A percentile compares a stretch with the other conserved stretches of the same genome.
Evolutionary conservation across 1,140 invertebrate genomes (phyloP).

Genomic region (Ostrea denselamellosa): DNA sequence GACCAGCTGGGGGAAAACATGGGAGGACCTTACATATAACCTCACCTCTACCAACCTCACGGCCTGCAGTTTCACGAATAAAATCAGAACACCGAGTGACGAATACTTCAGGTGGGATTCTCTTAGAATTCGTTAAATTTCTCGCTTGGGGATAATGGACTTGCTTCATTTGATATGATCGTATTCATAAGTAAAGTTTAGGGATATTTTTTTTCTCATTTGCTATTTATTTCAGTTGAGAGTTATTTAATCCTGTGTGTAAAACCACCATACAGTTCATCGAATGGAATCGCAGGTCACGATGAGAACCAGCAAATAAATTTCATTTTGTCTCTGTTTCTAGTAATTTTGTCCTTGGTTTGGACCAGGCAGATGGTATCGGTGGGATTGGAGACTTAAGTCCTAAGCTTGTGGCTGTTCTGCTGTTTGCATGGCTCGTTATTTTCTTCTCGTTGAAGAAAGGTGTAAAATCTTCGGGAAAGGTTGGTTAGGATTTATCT

Average conservation of each 20-base stretch:
- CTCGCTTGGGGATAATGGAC: neutral
- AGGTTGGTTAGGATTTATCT: conserved; percentile 62
- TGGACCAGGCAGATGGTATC: conserved; percentile 83
- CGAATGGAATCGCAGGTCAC: neutral
- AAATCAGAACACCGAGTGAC: conserved; percentile 51
- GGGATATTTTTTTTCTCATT: neutral
- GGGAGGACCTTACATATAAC: conserved; percentile 48
- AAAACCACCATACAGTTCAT: neutral
- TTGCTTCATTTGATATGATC: too few relatives aligned
- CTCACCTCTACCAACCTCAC: conserved; percentile 49
- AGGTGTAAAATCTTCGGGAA: conserved; percentile 78
- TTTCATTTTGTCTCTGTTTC: conserved; percentile 44
- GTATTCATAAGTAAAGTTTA: too few relatives aligned
- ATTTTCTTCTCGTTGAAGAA: conserved; percentile 77
- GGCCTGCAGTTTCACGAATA: conserved; percentile 43
- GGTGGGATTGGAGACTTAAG: conserved; percentile 70
- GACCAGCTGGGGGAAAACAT: neutral
- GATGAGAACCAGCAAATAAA: neutral
- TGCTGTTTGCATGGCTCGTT: conserved; percentile 67
- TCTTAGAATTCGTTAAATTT: neutral
- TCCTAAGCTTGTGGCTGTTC: conserved; percentile 71
- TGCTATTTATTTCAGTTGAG: neutral
- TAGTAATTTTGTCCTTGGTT: conserved; percentile 68
- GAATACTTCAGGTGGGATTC: conserved; percentile 54
- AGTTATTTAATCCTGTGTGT: neutral